A percentile compares a stretch with the other conserved stretches of the same genome.
Evolutionary conservation across 2,113 vertebrate genomes (phyloP).

Genomic region (Machaerirhynchus nigripectus): DNA sequence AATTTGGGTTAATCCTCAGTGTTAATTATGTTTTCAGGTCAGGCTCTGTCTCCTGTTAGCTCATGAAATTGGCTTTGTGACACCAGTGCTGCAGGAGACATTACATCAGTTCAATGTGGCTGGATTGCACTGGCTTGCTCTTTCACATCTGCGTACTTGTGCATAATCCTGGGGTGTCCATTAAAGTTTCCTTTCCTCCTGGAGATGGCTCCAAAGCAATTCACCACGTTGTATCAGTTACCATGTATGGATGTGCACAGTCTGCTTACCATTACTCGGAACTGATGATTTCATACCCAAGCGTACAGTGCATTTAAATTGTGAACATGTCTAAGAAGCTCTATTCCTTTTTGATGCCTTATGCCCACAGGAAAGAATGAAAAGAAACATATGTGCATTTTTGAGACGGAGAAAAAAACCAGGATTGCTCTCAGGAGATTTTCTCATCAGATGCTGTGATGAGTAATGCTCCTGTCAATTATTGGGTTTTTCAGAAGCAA

Average conservation of each 20-base stretch:
- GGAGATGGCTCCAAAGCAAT: background rate
- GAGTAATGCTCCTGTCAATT: conserved; percentile 21
- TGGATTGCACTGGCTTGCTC: background rate
- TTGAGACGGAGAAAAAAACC: background rate
- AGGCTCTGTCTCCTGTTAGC: background rate
- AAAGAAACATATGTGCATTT: conserved; percentile 2
- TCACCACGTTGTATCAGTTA: background rate
- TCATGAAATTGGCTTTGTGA: conserved; percentile 1
- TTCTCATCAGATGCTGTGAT: background rate
- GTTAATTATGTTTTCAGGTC: background rate
- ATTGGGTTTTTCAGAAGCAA: conserved; percentile 17
- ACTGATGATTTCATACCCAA: background rate
- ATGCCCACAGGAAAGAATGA: conserved; percentile 11
- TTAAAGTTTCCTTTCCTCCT: background rate
- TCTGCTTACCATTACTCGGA: background rate
- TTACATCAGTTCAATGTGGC: background rate
- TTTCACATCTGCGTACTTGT: background rate
- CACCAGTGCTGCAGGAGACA: background rate
- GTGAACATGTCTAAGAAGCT: background rate
- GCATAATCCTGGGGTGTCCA: background rate
- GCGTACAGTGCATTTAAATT: background rate
- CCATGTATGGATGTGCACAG: background rate
- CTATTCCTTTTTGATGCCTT: background rate
- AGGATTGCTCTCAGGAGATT: background rate
- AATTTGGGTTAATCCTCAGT: background rate